Conservation (phyloP, 2,797 vertebrate species). For the Hydrocynus forskahlii region DNA sequence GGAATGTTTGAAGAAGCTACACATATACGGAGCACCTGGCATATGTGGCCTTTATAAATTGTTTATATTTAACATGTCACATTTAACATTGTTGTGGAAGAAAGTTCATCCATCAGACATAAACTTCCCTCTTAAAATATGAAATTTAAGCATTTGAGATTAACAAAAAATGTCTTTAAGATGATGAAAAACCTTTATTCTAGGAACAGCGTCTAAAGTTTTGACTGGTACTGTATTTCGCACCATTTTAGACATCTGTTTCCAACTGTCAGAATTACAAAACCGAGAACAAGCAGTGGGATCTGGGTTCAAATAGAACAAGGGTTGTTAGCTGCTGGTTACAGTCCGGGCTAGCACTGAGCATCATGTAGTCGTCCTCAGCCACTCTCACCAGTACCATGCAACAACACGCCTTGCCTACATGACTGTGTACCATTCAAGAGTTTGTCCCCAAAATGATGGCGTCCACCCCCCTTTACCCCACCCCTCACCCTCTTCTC, state of each 20-base stretch:
- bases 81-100: too few species aligned
- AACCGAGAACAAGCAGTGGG: neutral
- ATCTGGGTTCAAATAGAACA: neutral
- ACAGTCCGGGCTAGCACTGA: neutral
- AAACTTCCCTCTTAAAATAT: neutral
- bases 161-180: neutral
- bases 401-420: constrained; percentile 33
- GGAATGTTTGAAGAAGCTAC: neutral
- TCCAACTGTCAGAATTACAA: neutral
- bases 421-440: constrained; percentile 70
- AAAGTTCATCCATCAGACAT: neutral
- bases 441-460: constrained; percentile 78
- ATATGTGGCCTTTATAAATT: neutral
- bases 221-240: neutral
- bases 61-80: neutral
- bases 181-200: neutral
- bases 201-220: neutral
- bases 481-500: constrained; percentile 76
- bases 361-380: neutral
- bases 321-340: neutral
- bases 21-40: neutral
- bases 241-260: neutral
- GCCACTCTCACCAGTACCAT: constrained; percentile 26
- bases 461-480: constrained; percentile 48
- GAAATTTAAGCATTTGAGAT: neutral